phyloP scores from a whole-genome alignment of 2,888 invertebrate genomes.

The Phalera bucephala region DNA sequence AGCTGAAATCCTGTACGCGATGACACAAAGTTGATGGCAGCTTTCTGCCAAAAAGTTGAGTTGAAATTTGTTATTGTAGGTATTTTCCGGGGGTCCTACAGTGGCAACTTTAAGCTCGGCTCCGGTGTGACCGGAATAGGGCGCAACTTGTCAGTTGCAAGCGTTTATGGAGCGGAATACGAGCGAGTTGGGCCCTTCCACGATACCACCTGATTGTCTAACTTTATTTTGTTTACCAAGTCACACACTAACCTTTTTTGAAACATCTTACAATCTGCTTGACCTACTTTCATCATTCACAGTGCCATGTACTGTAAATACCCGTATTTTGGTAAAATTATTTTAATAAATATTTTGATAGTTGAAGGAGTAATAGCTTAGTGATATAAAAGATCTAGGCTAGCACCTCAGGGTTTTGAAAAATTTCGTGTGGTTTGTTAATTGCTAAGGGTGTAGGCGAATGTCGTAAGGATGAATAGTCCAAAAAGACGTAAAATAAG shows the following conservation, averaged over 20 bases:
- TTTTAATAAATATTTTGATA: no score
- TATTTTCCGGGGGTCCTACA: slow-evolving; percentile 9
- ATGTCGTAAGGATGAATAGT: no score
- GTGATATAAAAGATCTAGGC: no score
- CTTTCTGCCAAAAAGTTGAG: slow-evolving; percentile 50
- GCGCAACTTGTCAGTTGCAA: slow-evolving; percentile 39
- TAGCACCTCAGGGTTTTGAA: no score
- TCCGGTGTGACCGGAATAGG: slow-evolving; percentile 25
- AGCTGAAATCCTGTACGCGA: slow-evolving; percentile 25
- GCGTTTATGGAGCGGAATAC: slow-evolving; percentile 59
- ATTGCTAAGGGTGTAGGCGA: no score
- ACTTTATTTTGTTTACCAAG: slow-evolving; percentile 51
- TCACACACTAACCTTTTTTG: no score
- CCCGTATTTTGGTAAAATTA: no score
- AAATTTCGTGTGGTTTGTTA: no score
- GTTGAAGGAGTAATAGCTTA: no score
- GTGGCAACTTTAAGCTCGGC: neutral
- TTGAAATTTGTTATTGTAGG: slow-evolving; percentile 48
- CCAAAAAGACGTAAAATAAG: no score
- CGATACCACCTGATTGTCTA: slow-evolving; percentile 34
- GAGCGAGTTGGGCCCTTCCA: slow-evolving; percentile 24
- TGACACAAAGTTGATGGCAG: slow-evolving; percentile 36
- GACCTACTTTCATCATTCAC: slow-evolving; percentile 37
- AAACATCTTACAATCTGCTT: no score
- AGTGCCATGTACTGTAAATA: slow-evolving; percentile 10